These are phyloP conservation scores for Nomada hirtipes DNA, from an alignment of 2,888 invertebrate genomes.

Conservation along the genomic window DNA sequence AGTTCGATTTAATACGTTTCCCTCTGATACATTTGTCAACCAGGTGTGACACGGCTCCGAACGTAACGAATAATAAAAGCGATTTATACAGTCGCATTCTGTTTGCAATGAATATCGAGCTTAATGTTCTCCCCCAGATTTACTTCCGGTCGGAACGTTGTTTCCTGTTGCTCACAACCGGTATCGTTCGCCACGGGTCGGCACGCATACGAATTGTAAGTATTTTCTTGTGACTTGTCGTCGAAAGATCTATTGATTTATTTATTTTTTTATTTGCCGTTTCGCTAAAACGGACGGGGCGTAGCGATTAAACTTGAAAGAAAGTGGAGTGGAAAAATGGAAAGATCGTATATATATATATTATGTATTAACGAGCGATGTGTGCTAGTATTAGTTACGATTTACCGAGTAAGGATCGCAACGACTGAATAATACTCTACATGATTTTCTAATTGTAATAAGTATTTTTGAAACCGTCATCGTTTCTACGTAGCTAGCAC, in stretches of 20 bases:
- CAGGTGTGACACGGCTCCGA: conserved; percentile 21
- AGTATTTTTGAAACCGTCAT: conserved; percentile 67
- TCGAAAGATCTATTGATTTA: neutral
- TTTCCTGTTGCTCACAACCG: conserved; percentile 3
- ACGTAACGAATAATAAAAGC: conserved; percentile 44
- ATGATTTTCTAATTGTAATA: conserved; percentile 66
- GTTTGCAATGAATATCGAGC: conserved; percentile 37
- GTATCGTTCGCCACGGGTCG: conserved; percentile 10
- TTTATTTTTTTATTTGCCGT: conserved; percentile 6
- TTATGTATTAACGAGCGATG: conserved; percentile 60
- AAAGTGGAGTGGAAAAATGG: conserved; percentile 5
- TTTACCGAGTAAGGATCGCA: conserved; percentile 65
- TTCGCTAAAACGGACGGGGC: conserved; percentile 4
- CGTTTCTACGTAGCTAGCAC: conserved; percentile 61
- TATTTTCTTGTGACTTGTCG: conserved; percentile 1
- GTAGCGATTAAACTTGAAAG: neutral
- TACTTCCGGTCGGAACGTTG: conserved; percentile 24
- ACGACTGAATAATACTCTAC: conserved; percentile 70
- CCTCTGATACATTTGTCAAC: conserved; percentile 45
- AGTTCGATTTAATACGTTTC: conserved; percentile 39
- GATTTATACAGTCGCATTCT: conserved; percentile 44
- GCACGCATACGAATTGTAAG: neutral
- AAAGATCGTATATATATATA: conserved; percentile 38
- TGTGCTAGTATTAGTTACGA: conserved; percentile 65
- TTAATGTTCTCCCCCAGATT: conserved; percentile 26